phyloP scores from a whole-genome alignment of 2,888 invertebrate species.

The Caradrina clavipalpis region DNA sequence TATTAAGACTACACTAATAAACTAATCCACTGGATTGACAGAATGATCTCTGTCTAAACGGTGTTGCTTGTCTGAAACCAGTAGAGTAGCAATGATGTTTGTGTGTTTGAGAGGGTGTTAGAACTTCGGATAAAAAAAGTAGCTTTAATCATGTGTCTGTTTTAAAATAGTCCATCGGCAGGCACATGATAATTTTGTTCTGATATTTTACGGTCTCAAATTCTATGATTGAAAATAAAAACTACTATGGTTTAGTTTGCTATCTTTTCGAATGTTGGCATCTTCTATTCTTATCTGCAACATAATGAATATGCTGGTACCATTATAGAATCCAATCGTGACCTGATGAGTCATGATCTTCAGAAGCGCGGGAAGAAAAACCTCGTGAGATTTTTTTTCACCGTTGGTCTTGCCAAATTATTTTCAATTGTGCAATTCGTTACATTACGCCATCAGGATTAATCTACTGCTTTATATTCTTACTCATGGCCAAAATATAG shows the following conservation, averaged over 20 bases:
- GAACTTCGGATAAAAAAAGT: conserved; percentile 7
- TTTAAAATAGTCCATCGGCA: neutral
- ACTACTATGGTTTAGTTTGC: neutral
- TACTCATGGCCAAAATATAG: conserved; percentile 1
- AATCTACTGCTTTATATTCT: conserved; percentile 4
- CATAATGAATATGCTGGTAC: neutral
- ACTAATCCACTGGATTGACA: conserved; percentile 12
- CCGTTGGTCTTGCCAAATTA: conserved; percentile 42
- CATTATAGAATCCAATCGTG: conserved; percentile 16
- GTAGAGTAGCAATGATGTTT: conserved; percentile 5
- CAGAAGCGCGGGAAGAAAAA: conserved; percentile 16
- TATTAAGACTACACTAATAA: neutral
- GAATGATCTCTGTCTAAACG: conserved; percentile 15
- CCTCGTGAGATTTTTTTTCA: conserved; percentile 18
- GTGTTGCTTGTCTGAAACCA: conserved; percentile 18
- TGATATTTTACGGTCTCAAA: neutral
- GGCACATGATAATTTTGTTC: neutral
- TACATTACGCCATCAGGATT: conserved; percentile 34
- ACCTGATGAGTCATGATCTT: conserved; percentile 27
- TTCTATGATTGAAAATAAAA: neutral
- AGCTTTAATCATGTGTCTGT: conserved; percentile 2
- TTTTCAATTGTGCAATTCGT: conserved; percentile 52
- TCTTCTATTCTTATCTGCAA: neutral
- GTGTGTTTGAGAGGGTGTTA: conserved; percentile 15
- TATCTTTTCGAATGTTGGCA: neutral